Conservation (phyloP, 2,797 vertebrate species). For the Telmatherina bonti region DNA sequence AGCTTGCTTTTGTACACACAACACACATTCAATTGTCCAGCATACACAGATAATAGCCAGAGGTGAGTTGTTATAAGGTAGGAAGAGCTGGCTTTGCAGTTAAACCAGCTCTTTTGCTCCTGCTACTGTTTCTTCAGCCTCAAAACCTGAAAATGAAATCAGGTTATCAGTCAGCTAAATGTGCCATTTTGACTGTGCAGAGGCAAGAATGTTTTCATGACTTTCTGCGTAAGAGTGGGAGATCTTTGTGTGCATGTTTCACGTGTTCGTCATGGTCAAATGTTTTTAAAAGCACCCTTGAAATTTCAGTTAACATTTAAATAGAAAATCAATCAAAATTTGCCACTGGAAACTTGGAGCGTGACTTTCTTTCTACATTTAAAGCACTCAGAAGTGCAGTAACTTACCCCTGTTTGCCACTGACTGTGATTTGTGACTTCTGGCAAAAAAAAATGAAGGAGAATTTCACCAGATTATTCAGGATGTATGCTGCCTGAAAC, state of each 20-base stretch:
- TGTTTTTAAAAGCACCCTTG: slow-evolving; percentile 5
- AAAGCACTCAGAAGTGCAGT: slow-evolving; percentile 43
- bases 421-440: slow-evolving; percentile 59
- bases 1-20: slow-evolving; percentile 29
- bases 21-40: slow-evolving; percentile 45
- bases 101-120: slow-evolving; percentile 34
- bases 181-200: slow-evolving; percentile 51
- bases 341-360: slow-evolving; percentile 46
- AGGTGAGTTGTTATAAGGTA: slow-evolving; percentile 64
- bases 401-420: slow-evolving; percentile 31
- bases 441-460: slow-evolving; percentile 38
- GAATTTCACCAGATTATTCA: slow-evolving; percentile 43
- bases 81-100: slow-evolving; percentile 60
- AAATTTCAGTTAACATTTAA: slow-evolving; percentile 27
- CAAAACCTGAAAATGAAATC: slow-evolving; percentile 19
- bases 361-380: slow-evolving; percentile 28
- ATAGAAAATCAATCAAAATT: slow-evolving; percentile 43
- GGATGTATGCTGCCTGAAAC: slow-evolving; percentile 26
- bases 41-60: slow-evolving; percentile 63
- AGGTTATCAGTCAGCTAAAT: slow-evolving; percentile 35
- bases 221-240: slow-evolving; percentile 25
- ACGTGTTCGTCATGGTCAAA: slow-evolving; percentile 24
- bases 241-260: slow-evolving; percentile 30
- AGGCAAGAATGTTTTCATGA: slow-evolving; percentile 34
- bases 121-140: slow-evolving; percentile 24